Percentiles rank a stretch among this genome's conserved stretches.
Conservation (phyloP, 2,797 vertebrate genomes). For the Artibeus lituratus region DNA sequence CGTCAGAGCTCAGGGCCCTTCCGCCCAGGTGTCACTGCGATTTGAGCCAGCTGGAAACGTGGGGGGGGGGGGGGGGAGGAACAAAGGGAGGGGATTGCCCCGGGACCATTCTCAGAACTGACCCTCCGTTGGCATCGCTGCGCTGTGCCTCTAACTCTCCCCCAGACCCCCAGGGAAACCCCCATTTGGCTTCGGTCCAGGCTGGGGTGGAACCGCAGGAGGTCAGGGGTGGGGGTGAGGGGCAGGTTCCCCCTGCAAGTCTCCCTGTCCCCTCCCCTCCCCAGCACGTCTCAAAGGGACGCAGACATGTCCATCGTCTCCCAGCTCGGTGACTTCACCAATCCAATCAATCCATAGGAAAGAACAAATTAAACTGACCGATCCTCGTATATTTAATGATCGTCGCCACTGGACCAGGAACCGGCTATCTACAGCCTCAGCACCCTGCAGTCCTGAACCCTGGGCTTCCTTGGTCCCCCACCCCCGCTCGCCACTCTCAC, state of each 20-base stretch:
- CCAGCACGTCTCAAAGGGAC: conserved; percentile 65
- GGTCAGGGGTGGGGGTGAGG: accelerated
- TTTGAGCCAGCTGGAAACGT: not conserved
- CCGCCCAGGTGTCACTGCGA: not conserved
- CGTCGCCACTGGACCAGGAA: conserved; percentile 89
- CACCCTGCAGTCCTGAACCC: conserved; percentile 89
- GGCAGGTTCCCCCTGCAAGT: not conserved
- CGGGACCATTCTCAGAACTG: not conserved
- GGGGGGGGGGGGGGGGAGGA: not conserved
- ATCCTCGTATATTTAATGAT: conserved; percentile 95
- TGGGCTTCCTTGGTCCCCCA: conserved; percentile 85
- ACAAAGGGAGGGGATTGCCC: too few relatives aligned
- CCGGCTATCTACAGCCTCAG: conserved; percentile 90
- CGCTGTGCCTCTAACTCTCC: not conserved
- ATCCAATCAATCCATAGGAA: conserved; percentile 93
- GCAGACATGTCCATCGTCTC: conserved; percentile 87
- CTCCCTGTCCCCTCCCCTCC: not conserved
- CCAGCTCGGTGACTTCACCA: conserved; percentile 85
- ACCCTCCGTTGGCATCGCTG: not conserved
- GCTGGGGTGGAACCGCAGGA: not conserved
- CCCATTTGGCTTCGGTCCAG: not conserved
- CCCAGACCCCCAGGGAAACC: not conserved
- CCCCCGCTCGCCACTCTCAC: conserved; percentile 76
- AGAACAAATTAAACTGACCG: conserved; percentile 93
- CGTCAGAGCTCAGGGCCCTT: not conserved